phyloP scores from a whole-genome alignment of 2,113 vertebrate species.

The Condylura cristata region DNA sequence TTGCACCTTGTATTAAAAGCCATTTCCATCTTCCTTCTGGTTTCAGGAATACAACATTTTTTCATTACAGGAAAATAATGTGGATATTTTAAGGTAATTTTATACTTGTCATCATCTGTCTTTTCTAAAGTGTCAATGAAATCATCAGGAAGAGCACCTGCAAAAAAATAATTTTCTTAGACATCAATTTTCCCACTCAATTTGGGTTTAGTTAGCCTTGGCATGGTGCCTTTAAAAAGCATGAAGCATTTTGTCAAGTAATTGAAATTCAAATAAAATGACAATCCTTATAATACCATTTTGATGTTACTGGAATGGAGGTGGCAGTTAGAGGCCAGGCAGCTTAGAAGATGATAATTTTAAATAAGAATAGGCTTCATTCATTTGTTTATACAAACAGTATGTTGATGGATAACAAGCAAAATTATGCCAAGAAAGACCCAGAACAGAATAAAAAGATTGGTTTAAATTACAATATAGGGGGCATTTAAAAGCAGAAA shows the following conservation, averaged over 20 bases:
- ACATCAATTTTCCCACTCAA: conserved; percentile 46
- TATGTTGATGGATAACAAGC: background rate
- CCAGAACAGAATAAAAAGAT: background rate
- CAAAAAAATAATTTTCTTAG: conserved; percentile 73
- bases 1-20: conserved; percentile 96
- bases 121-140: conserved; percentile 92
- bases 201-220: background rate
- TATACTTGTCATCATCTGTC: conserved; percentile 86
- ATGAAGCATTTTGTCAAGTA: background rate
- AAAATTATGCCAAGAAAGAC: conserved; percentile 26
- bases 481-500: background rate
- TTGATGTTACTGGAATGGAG: background rate
- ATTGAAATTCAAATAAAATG: conserved; percentile 47
- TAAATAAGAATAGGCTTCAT: background rate
- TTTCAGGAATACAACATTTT: conserved; percentile 94
- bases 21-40: conserved; percentile 93
- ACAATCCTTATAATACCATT: background rate
- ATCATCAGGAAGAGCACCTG: conserved; percentile 92
- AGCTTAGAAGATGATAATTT: background rate
- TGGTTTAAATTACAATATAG: background rate
- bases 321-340: background rate
- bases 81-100: conserved; percentile 94
- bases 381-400: background rate
- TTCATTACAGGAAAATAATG: conserved; percentile 97
- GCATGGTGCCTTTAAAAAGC: conserved; percentile 6